Evolutionary conservation across 2,888 invertebrate species (phyloP), one percentile per base, ranked within the genome.

Genomic region (Onthophagus sagittarius): DNA sequence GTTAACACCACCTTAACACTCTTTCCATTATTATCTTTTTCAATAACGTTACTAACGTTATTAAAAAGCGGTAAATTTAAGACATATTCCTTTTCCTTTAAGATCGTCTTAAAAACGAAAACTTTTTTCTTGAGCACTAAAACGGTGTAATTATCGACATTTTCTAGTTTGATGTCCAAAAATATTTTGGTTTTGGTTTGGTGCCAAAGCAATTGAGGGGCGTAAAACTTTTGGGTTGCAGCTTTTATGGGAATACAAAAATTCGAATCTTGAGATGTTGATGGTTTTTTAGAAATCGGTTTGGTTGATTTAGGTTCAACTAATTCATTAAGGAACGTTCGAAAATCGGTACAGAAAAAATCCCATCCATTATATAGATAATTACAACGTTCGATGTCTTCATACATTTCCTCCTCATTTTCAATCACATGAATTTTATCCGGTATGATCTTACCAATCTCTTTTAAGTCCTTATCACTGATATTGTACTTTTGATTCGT

Each of bases 201-300:
- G 3, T 80, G 79, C 85, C 85, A 85, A 32, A 77, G 75, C 9
- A 84, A 78, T n/a, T 82, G 79, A 0, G 85, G 85, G 1, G 83
- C 83, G 2, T 71, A 78, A 77, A 81, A 79, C 39, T 79, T 79
- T 3, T 78, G 77, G 0, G 76, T 32, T 13, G 75, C 39, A 53
- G 39, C 39, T 53, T 53, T 53, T 4, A 53, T 64, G 62, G 31
- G 64, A 71, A 11, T 23, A 63, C 2, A 33, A 71, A 69, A 13
- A 23, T 14, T 62, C 62, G 39, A 53, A 53, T 53, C 39, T 53
- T 7, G 7, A 53, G 39, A 53, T 53, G 7, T 53, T 53, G 39
- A 53, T 9, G 39, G 15, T 65, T n/a, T 15, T 11, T 5, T 65
- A n/a, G 63, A 11, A 33, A n/a, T 39, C 32, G 53, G 15, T 62